Evolutionary conservation across 2,113 vertebrate genomes (phyloP).

Genomic region (Sciurus niger): DNA sequence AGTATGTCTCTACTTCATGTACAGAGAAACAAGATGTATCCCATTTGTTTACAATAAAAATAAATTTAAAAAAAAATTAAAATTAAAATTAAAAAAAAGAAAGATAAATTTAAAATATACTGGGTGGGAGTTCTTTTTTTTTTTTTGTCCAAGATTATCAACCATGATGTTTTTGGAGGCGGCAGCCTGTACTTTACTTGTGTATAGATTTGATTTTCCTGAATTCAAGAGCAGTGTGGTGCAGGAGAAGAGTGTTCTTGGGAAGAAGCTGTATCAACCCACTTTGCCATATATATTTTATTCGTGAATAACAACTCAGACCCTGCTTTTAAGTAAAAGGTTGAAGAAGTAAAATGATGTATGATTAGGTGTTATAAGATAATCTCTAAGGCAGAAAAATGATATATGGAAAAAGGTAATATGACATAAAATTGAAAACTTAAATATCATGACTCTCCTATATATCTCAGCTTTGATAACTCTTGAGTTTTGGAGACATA

Average conservation of each 20-base stretch:
- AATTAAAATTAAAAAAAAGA: neutral
- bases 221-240: neutral
- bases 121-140: neutral
- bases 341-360: neutral
- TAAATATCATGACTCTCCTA: neutral
- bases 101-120: neutral
- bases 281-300: neutral
- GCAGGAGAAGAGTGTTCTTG: neutral
- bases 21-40: no score
- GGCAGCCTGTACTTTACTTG: neutral
- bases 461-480: neutral
- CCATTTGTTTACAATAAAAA: no score
- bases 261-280: neutral
- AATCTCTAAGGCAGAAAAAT: neutral
- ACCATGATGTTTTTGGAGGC: neutral
- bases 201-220: neutral
- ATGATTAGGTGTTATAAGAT: neutral
- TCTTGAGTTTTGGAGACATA: neutral
- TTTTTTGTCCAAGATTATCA: neutral
- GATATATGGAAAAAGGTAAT: neutral
- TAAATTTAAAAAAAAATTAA: no score
- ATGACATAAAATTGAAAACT: neutral
- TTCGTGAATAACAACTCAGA: neutral
- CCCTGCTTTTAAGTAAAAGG: neutral
- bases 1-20: no score